Conservation (phyloP, 2,888 invertebrate species). For the Oxyscelio sp. region DNA sequence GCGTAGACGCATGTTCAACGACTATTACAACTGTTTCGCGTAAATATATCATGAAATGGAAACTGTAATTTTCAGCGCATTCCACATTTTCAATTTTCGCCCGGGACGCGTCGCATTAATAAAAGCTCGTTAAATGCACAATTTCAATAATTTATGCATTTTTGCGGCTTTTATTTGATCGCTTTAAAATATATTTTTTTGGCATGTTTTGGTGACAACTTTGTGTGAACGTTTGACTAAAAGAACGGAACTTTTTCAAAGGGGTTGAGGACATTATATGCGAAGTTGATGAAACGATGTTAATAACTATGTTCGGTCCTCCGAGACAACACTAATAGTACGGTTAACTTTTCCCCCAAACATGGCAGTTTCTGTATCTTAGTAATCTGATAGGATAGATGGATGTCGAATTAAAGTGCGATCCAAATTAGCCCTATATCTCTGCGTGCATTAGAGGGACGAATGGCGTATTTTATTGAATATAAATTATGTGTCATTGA, state of each 20-base stretch:
- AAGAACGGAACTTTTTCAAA: background rate
- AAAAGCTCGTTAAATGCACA: slow-evolving; percentile 62
- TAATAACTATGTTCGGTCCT: slow-evolving; percentile 36
- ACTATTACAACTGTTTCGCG: slow-evolving; percentile 64
- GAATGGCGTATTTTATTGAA: too few species aligned
- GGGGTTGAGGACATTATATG: background rate
- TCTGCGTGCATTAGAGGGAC: background rate
- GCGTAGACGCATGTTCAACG: slow-evolving; percentile 47
- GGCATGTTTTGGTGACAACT: background rate
- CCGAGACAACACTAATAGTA: slow-evolving; percentile 56
- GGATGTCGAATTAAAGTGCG: slow-evolving; percentile 49
- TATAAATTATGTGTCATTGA: too few species aligned
- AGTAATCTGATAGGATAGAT: slow-evolving; percentile 61
- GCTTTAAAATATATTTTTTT: slow-evolving; percentile 43
- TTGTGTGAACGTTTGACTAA: too few species aligned
- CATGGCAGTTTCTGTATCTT: slow-evolving; percentile 50
- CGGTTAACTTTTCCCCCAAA: slow-evolving; percentile 57
- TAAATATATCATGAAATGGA: slow-evolving; percentile 64
- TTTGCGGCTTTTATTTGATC: slow-evolving; percentile 29
- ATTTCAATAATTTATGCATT: slow-evolving; percentile 64
- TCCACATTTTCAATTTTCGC: slow-evolving; percentile 66
- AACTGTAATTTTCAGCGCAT: slow-evolving; percentile 61
- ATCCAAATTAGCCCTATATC: slow-evolving; percentile 47
- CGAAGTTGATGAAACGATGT: slow-evolving; percentile 43
- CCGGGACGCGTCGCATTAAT: slow-evolving; percentile 54